Base-by-base conservation (phyloP, 1,140 invertebrate genomes). In the Drosophila navojoa region DNA sequence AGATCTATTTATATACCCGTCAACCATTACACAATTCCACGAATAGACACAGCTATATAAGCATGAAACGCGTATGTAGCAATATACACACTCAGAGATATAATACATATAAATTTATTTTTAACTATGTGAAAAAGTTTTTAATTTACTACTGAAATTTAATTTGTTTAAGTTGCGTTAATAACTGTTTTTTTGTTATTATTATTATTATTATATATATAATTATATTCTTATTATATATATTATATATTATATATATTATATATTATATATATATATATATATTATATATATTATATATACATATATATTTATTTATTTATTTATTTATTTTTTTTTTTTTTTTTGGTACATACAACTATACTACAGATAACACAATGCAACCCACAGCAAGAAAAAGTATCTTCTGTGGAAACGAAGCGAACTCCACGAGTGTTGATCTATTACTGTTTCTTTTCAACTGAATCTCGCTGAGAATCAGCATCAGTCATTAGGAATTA, bases 361-460 rank as follows among this genome's bases (percentile, higher is more conserved):
- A 76, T 52, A 71, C 63, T 82, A 84, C 66, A 84, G 79, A 70
- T 73, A 79, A 87, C 76, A 82, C 77, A 71, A 62, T 63, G 60
- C 63, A 60, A 58, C 40, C 54, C 68, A 62, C 71, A 80, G 62
- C 77, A 61, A 80, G 67, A 74, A 68, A 68, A 47, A 75, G 68
- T 35, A 50, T 59, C 49, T 90, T 84, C 50, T 67, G 71, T 60
- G 84, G 69, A 89, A 81, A 84, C 84, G 79, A 89, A 90, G 80
- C 74, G 86, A 89, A 68, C 80, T 78, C 77, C 74, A 74, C 84
- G 84, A 84, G 69, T 77, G 86, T 89, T 80, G 61, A 70, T 84
- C 77, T 90, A 89, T 84, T 89, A 89, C 84, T 89, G 71, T 64
- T 73, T 53, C 60, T 58, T 71, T 25, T 32, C 7, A 67, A 60